Percentiles rank a stretch among this genome's conserved stretches.
Conservation (phyloP, 2,113 vertebrate species). For the Mustela lutreola region DNA sequence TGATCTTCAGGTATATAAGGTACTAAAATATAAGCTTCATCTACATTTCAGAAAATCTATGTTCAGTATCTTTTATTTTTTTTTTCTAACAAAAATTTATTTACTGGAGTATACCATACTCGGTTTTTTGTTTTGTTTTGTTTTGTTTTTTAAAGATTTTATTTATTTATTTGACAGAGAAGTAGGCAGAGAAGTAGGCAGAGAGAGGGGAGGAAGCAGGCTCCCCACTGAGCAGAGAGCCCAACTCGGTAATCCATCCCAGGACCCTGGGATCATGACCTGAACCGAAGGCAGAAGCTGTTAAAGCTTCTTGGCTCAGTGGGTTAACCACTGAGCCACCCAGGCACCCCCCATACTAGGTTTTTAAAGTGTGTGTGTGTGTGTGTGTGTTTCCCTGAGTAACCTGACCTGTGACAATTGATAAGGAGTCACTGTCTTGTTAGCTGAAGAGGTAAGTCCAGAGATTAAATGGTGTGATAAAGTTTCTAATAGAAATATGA, state of each 20-base stretch:
- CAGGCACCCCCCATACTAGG: not conserved
- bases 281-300: too few species aligned
- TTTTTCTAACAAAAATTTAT: not conserved
- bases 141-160: too few species aligned
- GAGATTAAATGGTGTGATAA: not conserved
- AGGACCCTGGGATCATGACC: too few species aligned
- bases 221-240: too few species aligned
- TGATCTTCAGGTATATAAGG: not conserved
- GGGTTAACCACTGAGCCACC: too few species aligned
- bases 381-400: not conserved
- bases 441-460: not conserved
- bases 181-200: too few species aligned
- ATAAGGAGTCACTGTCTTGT: not conserved
- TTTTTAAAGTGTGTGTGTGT: not conserved
- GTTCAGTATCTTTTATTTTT: not conserved
- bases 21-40: not conserved
- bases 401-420: not conserved
- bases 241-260: rapidly evolving
- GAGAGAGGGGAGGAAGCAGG: too few species aligned
- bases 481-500: not conserved
- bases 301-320: too few species aligned
- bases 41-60: not conserved
- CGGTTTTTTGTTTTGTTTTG: too few species aligned
- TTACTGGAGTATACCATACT: not conserved
- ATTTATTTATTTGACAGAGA: too few species aligned